Conservation (phyloP, 2,797 vertebrate species). For the Acrossocheilus fasciatus region DNA sequence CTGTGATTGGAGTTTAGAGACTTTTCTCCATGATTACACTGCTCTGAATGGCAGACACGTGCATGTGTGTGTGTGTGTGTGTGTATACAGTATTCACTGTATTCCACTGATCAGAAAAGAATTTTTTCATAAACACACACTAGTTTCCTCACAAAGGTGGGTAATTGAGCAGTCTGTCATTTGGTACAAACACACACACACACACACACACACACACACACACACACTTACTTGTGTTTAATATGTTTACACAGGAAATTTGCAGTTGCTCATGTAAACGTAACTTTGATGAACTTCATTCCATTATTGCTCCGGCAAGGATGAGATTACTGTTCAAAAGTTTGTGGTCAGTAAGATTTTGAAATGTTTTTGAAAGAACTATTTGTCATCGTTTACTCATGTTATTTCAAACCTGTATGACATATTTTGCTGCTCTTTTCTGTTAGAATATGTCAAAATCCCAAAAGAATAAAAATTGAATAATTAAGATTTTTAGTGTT, state of each 20-base stretch:
- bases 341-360: background rate
- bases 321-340: background rate
- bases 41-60: background rate
- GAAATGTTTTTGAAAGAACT: background rate
- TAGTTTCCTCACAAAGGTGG: background rate
- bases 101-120: background rate
- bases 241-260: background rate
- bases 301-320: background rate
- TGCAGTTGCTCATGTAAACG: background rate
- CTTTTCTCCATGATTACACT: background rate
- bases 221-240: background rate
- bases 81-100: background rate
- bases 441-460: background rate
- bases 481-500: background rate
- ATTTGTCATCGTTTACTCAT: background rate
- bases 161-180: background rate
- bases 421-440: background rate
- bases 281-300: constrained; percentile 70
- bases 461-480: too few species aligned
- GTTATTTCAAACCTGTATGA: background rate
- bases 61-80: background rate
- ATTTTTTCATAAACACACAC: background rate
- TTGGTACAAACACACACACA: background rate
- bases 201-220: background rate
- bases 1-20: background rate